phyloP scores from a whole-genome alignment of 2,113 vertebrate genomes.

The Athene cunicularia region DNA sequence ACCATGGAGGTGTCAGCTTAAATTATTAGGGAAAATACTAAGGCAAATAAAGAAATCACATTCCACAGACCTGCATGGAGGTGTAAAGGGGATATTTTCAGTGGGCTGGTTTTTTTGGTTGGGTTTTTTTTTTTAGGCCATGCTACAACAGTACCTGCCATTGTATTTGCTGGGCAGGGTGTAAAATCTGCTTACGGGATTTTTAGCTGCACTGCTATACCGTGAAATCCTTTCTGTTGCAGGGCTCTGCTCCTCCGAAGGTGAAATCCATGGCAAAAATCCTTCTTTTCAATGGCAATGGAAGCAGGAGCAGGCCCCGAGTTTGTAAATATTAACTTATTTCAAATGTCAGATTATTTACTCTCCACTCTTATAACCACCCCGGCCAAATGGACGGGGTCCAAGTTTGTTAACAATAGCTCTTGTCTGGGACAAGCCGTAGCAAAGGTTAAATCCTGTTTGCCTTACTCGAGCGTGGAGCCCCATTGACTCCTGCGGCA shows the following conservation, averaged over 20 bases:
- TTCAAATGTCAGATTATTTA: constrained; percentile 47
- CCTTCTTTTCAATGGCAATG: neutral
- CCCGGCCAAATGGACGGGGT: neutral
- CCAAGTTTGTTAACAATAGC: constrained; percentile 68
- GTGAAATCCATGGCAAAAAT: neutral
- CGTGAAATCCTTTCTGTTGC: neutral
- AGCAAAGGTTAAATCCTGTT: constrained; percentile 68
- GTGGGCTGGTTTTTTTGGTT: neutral
- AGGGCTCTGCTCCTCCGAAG: neutral
- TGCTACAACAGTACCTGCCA: constrained; percentile 16
- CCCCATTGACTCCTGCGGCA: neutral
- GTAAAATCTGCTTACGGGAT: constrained; percentile 37
- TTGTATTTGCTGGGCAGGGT: constrained; percentile 35
- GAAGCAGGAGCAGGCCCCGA: neutral
- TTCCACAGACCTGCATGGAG: constrained; percentile 25
- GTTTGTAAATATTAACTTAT: constrained; percentile 48
- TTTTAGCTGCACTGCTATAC: neutral
- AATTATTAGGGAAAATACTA: constrained; percentile 15
- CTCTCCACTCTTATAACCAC: neutral
- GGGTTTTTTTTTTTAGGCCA: neutral
- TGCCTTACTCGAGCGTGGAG: neutral
- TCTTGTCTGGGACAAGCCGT: constrained; percentile 38
- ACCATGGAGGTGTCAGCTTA: neutral
- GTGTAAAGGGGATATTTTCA: constrained; percentile 25
- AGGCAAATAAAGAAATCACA: constrained; percentile 6